Conservation (phyloP, 2,888 invertebrate genomes). For the Chydorus sphaericus region DNA sequence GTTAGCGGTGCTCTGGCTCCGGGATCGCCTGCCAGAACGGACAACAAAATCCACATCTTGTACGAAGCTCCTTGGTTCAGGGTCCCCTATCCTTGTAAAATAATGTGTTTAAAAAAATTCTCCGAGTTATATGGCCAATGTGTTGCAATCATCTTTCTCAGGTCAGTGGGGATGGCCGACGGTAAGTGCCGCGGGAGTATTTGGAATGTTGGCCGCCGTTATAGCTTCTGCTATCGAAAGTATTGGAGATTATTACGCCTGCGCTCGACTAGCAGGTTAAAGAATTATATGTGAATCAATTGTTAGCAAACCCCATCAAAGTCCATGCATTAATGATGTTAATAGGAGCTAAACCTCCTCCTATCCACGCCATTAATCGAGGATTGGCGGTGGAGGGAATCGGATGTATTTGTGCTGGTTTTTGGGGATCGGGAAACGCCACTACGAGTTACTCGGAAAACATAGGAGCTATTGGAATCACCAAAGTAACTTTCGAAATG, state of each 20-base stretch:
- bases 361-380: slow-evolving; percentile 71
- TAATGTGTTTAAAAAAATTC: no score
- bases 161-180: slow-evolving; percentile 32
- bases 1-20: slow-evolving; percentile 43
- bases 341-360: slow-evolving; percentile 61
- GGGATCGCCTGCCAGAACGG: slow-evolving; percentile 56
- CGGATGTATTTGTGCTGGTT: slow-evolving; percentile 66
- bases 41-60: slow-evolving; percentile 51
- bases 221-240: slow-evolving; percentile 27
- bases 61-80: slow-evolving; percentile 64
- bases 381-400: slow-evolving; percentile 72
- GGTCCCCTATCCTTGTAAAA: slow-evolving; percentile 60
- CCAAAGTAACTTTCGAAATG: no score
- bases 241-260: slow-evolving; percentile 39
- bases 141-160: no score
- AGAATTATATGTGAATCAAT: no score
- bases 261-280: slow-evolving; percentile 32
- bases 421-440: slow-evolving; percentile 74
- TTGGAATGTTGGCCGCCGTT: slow-evolving; percentile 27
- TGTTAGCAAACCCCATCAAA: not conserved
- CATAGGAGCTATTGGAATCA: slow-evolving; percentile 76
- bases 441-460: slow-evolving; percentile 83
- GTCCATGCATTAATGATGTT: not conserved
- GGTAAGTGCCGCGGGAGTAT: slow-evolving; percentile 24
- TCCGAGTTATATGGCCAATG: no score